A percentile compares a stretch with the other conserved stretches of the same genome.
phyloP scores from a whole-genome alignment of 2,113 vertebrate species.

The Ovibos moschatus region DNA sequence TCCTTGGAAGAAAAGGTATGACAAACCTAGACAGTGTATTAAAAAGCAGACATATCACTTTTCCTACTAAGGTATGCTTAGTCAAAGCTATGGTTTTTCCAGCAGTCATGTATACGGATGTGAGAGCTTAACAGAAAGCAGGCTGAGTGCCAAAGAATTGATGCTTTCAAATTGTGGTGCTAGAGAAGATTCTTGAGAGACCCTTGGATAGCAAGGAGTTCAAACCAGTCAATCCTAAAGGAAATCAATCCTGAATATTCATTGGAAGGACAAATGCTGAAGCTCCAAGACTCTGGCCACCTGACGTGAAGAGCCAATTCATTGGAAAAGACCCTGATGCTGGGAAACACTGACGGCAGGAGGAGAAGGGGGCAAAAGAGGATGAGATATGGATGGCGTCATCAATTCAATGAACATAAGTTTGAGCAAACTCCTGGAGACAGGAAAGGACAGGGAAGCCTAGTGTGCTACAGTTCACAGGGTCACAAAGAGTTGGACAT shows the following conservation, averaged over 20 bases:
- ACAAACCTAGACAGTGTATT: not conserved
- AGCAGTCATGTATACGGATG: not conserved
- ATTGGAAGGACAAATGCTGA: not conserved
- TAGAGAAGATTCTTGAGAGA: not conserved
- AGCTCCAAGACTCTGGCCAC: not conserved
- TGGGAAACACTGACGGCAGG: not conserved
- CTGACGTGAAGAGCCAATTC: not conserved
- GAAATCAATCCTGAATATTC: not conserved
- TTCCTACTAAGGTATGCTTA: accelerated
- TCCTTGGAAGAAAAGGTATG: not conserved
- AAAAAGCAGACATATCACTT: not conserved
- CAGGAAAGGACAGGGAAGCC: not conserved
- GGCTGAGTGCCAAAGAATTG: not conserved
- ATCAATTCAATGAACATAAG: not conserved
- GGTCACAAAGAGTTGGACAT: not conserved
- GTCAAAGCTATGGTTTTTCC: not conserved
- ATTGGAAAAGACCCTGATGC: not conserved
- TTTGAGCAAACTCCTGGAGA: not conserved
- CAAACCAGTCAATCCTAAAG: not conserved
- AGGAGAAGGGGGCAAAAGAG: not conserved
- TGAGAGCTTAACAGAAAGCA: not conserved
- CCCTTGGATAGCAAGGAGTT: not conserved
- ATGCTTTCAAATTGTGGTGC: not conserved
- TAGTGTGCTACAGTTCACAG: not conserved
- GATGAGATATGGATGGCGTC: not conserved